phyloP scores from a whole-genome alignment of 35 echinoderm and acorn worm species.

The Acanthaster planci region DNA sequence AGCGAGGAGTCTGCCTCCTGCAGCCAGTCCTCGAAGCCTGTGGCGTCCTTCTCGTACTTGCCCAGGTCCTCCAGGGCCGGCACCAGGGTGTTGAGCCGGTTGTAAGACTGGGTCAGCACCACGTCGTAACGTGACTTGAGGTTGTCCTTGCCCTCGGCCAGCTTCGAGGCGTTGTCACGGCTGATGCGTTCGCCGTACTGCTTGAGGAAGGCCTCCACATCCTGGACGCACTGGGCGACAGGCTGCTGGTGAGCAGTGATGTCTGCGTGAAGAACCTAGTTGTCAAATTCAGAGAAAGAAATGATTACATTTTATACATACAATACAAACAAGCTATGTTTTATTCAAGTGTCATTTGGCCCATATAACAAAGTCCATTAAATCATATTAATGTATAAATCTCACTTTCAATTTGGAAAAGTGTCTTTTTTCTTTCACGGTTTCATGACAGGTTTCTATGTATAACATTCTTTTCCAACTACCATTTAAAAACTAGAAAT shows the following conservation, averaged over 20 bases:
- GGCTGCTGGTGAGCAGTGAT: slow-evolving; percentile 74
- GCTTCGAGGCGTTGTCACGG: slow-evolving; percentile 58
- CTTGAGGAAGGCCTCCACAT: slow-evolving; percentile 63
- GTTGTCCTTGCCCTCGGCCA: slow-evolving; percentile 54
- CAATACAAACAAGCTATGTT: too few species aligned
- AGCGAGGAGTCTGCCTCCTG: slow-evolving; percentile 46
- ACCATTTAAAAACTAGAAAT: too few species aligned
- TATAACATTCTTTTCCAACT: too few species aligned
- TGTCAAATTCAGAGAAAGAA: slow-evolving; percentile 4
- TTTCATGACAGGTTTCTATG: too few species aligned
- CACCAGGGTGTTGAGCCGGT: slow-evolving; percentile 71
- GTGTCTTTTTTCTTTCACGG: too few species aligned
- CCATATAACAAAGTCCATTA: too few species aligned
- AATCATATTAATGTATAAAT: too few species aligned
- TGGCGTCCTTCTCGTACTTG: slow-evolving; percentile 73
- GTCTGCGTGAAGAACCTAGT: slow-evolving; percentile 80
- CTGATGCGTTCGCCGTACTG: slow-evolving; percentile 74
- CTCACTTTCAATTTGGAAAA: too few species aligned
- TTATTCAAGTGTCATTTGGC: too few species aligned
- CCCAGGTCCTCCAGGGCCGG: slow-evolving; percentile 73
- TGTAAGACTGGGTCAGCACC: slow-evolving; percentile 82
- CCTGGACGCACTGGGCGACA: slow-evolving; percentile 66
- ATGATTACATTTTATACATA: too few species aligned
- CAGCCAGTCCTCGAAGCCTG: slow-evolving; percentile 64
- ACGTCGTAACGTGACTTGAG: slow-evolving; percentile 78